Base-by-base conservation (phyloP, 2,797 vertebrate species). In the Anguilla obscura region DNA sequence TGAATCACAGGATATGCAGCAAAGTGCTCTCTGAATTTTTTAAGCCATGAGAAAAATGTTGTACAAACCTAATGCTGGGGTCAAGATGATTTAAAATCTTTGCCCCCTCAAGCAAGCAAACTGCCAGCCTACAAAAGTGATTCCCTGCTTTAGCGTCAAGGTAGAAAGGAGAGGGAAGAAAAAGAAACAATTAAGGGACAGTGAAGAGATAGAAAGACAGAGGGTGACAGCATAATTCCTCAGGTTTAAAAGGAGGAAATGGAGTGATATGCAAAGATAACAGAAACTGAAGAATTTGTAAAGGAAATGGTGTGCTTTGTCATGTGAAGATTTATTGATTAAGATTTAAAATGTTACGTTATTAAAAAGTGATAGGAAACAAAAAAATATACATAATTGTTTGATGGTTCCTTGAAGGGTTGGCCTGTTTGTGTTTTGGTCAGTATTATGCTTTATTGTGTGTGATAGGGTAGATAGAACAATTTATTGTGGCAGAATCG, bases 21-120 rank as follows among this genome's bases (percentile, higher is more conserved):
- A 69, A 4, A 1, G 9, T 10, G 9, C n/a, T 69, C 5, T 27
- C 10, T 69, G 63, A 27, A 69, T 27, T 6, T 27, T 66, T 69
- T n/a, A 16, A 76, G 14, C 71, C 33, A 21, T 36, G 12, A 76
- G 71, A 36, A 16, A 14, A 76, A 36, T 10, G 3, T 36, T 36
- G 71, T 36, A 0, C 71, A 33, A 36, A 36, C 30, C 30, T 33
- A 76, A 94, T 96, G 0, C 96, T 97, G 92, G 95, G 97, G 91
- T 95, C 97, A 95, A 96, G 97, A 96, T 3, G 24, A 24, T 69
- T 40, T 74, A 14, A 16, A 74, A 16, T 24, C 30, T 45, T 50
- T 84, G 45, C 50, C 82, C 27, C 71, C 30, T 74, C 30, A 30
- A 36, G 71, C 71, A 74, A 30, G 27, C 71, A 74, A 66, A 66